Evolutionary conservation across 92 coral and sea anemone species (phyloP), one percentile per base, ranked within the genome.

Genomic region (Actinernus sp.): DNA sequence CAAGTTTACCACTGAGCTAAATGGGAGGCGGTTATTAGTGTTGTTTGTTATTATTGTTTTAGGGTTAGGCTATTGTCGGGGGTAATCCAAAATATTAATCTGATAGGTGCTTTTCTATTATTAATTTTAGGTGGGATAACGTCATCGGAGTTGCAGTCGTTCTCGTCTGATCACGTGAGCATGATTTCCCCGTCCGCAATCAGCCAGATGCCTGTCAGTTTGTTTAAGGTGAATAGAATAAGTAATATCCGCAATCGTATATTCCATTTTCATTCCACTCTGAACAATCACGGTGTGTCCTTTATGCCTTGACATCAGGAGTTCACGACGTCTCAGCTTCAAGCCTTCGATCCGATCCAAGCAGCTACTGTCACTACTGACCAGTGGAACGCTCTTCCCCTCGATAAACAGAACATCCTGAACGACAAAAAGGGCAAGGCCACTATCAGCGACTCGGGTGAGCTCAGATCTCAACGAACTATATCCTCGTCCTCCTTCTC

Each of bases 41-140:
- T n/a, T n/a, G n/a, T n/a, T n/a, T n/a, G n/a, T n/a, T n/a, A n/a
- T n/a, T n/a, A n/a, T n/a, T n/a, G n/a, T n/a, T n/a, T n/a, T n/a
- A n/a, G n/a, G n/a, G n/a, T n/a, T n/a, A n/a, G n/a, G n/a, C n/a
- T n/a, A n/a, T n/a, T n/a, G n/a, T n/a, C n/a, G n/a, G n/a, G n/a
- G n/a, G n/a, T n/a, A n/a, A n/a, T n/a, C n/a, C n/a, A n/a, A n/a
- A n/a, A n/a, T n/a, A n/a, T n/a, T n/a, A n/a, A n/a, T n/a, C n/a
- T n/a, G n/a, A n/a, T n/a, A n/a, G n/a, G n/a, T n/a, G n/a, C n/a
- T n/a, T n/a, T n/a, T n/a, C n/a, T n/a, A n/a, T n/a, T n/a, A n/a
- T n/a, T n/a, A n/a, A n/a, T n/a, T n/a, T n/a, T n/a, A 81, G 87
- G 81, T 33, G 79, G 81, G 12, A 45, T 81, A 10, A 62, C 81